Percentiles rank a stretch among this genome's conserved stretches.
phyloP scores from a whole-genome alignment of 2,888 invertebrate species.

The Amorpha juglandis region DNA sequence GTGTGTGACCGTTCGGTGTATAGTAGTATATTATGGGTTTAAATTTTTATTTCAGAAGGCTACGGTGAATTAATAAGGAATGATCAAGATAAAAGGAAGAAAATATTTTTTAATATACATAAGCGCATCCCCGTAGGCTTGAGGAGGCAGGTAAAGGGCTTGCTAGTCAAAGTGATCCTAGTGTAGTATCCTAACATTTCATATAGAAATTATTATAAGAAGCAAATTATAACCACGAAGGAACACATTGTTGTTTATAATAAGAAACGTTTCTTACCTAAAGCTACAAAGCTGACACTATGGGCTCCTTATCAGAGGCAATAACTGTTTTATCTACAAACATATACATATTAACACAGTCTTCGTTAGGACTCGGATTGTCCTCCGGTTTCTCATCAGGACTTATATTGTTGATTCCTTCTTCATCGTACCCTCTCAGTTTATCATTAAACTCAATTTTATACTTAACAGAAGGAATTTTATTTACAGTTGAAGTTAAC shows the following conservation, averaged over 20 bases:
- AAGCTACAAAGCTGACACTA: slow-evolving; percentile 74
- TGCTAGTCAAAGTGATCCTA: too few relatives aligned
- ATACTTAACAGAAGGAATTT: slow-evolving; percentile 75
- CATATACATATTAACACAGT: slow-evolving; percentile 80
- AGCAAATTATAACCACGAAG: background rate
- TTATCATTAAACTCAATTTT: slow-evolving; percentile 74
- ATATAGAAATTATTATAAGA: too few relatives aligned
- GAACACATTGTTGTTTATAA: background rate
- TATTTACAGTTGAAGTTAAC: slow-evolving; percentile 72
- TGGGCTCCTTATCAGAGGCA: slow-evolving; percentile 75
- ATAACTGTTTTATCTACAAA: slow-evolving; percentile 75
- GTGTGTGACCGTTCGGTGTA: too few relatives aligned
- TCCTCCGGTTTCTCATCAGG: slow-evolving; percentile 77
- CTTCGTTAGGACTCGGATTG: slow-evolving; percentile 73
- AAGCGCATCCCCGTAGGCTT: too few relatives aligned
- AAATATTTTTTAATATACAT: too few relatives aligned
- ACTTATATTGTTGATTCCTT: slow-evolving; percentile 68
- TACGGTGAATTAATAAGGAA: too few relatives aligned
- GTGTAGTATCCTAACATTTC: too few relatives aligned
- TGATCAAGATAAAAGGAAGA: too few relatives aligned
- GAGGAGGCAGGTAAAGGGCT: too few relatives aligned
- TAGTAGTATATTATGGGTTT: too few relatives aligned
- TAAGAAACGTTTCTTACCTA: slow-evolving; percentile 54
- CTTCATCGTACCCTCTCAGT: slow-evolving; percentile 61
- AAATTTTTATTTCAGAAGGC: too few relatives aligned